Conservation (phyloP, 2,888 invertebrate genomes). For the Nephrotoma appendiculata region DNA sequence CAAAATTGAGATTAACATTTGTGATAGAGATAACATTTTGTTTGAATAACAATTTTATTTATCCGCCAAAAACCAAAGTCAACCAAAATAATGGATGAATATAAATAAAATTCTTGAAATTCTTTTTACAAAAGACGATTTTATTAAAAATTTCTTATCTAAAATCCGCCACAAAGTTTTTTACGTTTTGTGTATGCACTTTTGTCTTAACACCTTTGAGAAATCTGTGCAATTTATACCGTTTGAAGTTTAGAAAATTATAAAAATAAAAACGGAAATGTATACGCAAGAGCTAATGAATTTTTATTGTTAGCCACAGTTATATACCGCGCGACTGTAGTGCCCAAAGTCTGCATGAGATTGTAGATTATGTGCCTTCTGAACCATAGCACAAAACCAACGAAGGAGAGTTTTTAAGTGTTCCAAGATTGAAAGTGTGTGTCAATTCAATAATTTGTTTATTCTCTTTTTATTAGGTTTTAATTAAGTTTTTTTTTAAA, state of each 20-base stretch:
- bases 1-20: background rate
- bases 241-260: background rate
- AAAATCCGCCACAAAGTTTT: background rate
- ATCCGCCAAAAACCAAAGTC: background rate
- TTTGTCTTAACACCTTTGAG: background rate
- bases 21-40: slow-evolving; percentile 4
- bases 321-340: no score
- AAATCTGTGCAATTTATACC: background rate
- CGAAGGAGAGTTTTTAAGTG: no score
- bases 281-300: background rate
- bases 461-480: no score
- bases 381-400: no score
- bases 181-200: background rate
- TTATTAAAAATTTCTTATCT: background rate
- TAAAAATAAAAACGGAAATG: background rate
- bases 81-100: background rate
- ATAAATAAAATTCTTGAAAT: background rate
- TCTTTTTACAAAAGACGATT: background rate
- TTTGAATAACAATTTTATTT: slow-evolving; percentile 3
- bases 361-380: no score
- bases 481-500: no score
- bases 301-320: no score
- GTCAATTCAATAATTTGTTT: no score
- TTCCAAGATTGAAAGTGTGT: no score
- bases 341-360: no score